These are phyloP conservation scores for Andrena chrysosceles DNA, from an alignment of 2,888 invertebrate genomes.

Conservation along the genomic window DNA sequence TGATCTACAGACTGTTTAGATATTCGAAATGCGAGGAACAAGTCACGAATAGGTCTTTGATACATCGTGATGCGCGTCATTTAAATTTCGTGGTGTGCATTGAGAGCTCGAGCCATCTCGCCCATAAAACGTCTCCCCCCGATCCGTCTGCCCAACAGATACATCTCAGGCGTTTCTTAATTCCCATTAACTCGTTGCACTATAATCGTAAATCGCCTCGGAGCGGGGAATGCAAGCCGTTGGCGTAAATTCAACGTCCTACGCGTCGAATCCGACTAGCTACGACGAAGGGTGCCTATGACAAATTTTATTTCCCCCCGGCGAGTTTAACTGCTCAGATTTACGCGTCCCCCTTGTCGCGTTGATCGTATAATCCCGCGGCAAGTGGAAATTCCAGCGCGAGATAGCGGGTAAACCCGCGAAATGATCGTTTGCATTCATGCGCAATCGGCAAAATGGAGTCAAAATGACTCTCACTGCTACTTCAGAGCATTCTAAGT, in stretches of 20 bases:
- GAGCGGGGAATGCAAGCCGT: constrained; percentile 38
- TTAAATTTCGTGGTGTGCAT: not conserved
- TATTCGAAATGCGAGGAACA: too few species aligned
- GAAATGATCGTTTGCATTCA: constrained; percentile 22
- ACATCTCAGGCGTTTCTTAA: constrained; percentile 58
- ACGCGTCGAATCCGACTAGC: constrained; percentile 53
- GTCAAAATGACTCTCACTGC: not conserved
- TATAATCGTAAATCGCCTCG: constrained; percentile 74
- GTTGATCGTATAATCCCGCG: constrained; percentile 38
- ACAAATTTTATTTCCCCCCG: constrained; percentile 73
- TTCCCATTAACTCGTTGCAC: constrained; percentile 65
- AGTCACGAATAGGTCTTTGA: too few species aligned
- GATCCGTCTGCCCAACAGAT: constrained; percentile 18
- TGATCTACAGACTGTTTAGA: too few species aligned
- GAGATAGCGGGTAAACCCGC: not conserved
- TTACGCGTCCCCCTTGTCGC: constrained; percentile 55
- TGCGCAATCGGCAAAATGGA: not conserved
- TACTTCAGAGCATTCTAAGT: not conserved
- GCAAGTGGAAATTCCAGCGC: constrained; percentile 25
- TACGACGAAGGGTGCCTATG: constrained; percentile 53
- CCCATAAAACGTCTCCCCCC: constrained; percentile 9
- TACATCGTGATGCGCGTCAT: not conserved
- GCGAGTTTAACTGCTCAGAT: constrained; percentile 56
- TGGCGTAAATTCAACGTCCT: constrained; percentile 72
- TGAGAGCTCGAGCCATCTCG: constrained; percentile 25